A percentile compares a stretch with the other conserved stretches of the same genome.
These are phyloP conservation scores for Phortica variegata DNA, from an alignment of 1,140 invertebrate genomes.

Conservation along the genomic window DNA sequence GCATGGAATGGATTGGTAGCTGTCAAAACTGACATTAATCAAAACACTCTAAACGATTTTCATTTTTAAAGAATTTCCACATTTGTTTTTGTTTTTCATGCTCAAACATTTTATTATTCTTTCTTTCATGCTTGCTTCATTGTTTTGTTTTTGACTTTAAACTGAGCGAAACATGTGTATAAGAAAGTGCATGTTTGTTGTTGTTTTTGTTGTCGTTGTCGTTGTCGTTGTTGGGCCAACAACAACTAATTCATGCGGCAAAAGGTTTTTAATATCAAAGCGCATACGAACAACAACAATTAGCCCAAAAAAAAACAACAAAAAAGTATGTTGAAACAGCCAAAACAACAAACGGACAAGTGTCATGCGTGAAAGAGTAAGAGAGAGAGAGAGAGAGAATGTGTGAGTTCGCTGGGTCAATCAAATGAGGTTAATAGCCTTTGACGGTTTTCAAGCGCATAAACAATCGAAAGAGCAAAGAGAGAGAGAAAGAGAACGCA, in stretches of 20 bases:
- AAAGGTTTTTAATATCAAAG: constrained; percentile 11
- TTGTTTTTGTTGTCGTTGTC: no score
- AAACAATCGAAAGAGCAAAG: constrained; percentile 29
- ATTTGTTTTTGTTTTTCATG: neutral
- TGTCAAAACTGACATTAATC: constrained; percentile 51
- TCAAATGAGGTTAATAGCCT: constrained; percentile 51
- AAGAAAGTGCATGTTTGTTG: neutral
- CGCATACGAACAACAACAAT: constrained; percentile 11
- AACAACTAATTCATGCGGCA: constrained; percentile 11
- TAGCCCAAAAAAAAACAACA: no score
- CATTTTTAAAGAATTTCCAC: constrained; percentile 6
- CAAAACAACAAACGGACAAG: constrained; percentile 22
- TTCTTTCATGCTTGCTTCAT: constrained; percentile 2
- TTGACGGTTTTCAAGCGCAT: no score
- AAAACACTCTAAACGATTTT: constrained; percentile 43
- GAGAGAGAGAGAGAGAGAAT: neutral
- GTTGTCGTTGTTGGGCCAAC: no score
- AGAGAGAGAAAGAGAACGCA: neutral
- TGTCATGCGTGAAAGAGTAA: neutral
- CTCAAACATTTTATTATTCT: neutral
- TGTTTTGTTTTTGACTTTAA: constrained; percentile 2
- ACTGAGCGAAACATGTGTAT: constrained; percentile 16
- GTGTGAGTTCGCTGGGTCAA: constrained; percentile 7
- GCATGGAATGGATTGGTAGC: no score
- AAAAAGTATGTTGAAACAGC: constrained; percentile 13